Conservation (phyloP, 1,140 invertebrate species). For the Drosophila azteca region DNA sequence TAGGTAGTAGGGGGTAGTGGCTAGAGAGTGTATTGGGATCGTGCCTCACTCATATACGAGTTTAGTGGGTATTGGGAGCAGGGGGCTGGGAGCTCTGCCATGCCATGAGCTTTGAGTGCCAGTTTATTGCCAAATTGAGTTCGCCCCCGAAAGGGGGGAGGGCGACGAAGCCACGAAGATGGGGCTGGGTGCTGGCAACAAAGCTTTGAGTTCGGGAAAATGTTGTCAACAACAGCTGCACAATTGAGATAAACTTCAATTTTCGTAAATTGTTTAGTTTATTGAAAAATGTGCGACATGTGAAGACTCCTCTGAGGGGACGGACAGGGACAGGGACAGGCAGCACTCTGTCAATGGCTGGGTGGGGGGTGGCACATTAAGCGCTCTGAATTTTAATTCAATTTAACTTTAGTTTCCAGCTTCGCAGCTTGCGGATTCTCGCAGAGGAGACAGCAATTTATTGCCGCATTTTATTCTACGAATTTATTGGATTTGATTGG, state of each 20-base stretch:
- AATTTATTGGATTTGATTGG: constrained; percentile 74
- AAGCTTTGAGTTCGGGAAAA: constrained; percentile 68
- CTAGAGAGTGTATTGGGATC: constrained; percentile 19
- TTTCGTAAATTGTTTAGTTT: constrained; percentile 83
- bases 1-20: neutral
- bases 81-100: constrained; percentile 38
- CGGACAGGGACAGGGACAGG: neutral
- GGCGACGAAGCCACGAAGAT: constrained; percentile 1
- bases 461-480: constrained; percentile 77
- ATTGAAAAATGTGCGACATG: constrained; percentile 81
- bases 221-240: constrained; percentile 81
- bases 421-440: constrained; percentile 37
- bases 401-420: constrained; percentile 76
- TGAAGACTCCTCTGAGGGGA: constrained; percentile 58
- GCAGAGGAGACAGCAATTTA: constrained; percentile 61
- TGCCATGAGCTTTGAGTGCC: constrained; percentile 60
- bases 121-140: constrained; percentile 82
- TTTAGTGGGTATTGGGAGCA: constrained; percentile 6
- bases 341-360: neutral
- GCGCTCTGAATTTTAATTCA: constrained; percentile 81
- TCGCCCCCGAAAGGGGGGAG: constrained; percentile 50
- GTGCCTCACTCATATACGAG: constrained; percentile 41
- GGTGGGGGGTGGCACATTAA: constrained; percentile 45
- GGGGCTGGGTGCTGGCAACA: constrained; percentile 18
- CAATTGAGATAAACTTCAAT: constrained; percentile 83